Evolutionary conservation across 2,888 invertebrate species (phyloP).

Genomic region (Carpatolechia fugitivella): DNA sequence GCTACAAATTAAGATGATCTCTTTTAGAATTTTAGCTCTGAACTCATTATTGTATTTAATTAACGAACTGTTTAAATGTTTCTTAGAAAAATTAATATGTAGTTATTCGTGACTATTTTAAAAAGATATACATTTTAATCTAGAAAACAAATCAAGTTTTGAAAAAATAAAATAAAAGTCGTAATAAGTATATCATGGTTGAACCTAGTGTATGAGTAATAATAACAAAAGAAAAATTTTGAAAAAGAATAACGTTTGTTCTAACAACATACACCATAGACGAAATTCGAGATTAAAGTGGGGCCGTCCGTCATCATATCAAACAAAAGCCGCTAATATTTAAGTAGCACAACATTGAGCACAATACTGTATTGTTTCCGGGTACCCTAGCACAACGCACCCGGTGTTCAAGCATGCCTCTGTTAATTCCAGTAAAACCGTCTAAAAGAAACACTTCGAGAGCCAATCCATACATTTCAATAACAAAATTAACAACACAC

Average conservation of each 20-base stretch:
- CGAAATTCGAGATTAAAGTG: constrained; percentile 14
- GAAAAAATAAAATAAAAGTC: too few relatives aligned
- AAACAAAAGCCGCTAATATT: constrained; percentile 46
- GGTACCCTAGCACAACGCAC: constrained; percentile 52
- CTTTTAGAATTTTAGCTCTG: not conserved
- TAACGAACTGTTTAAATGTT: constrained; percentile 4
- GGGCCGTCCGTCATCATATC: constrained; percentile 45
- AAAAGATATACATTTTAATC: not conserved
- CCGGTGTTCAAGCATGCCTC: constrained; percentile 53
- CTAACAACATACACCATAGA: constrained; percentile 2
- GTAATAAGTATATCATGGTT: too few relatives aligned
- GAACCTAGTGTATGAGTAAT: not conserved
- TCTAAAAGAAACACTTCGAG: constrained; percentile 56
- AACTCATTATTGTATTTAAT: not conserved
- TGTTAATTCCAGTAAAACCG: constrained; percentile 64
- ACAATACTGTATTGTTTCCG: constrained; percentile 66
- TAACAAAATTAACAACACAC: constrained; percentile 50
- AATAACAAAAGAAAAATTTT: not conserved
- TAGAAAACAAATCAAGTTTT: not conserved
- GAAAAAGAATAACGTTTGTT: not conserved
- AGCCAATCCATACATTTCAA: constrained; percentile 61
- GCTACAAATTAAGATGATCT: constrained; percentile 5
- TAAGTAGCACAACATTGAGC: constrained; percentile 51
- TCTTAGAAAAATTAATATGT: too few relatives aligned
- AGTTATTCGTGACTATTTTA: too few relatives aligned